Base-by-base conservation (phyloP, 1,140 invertebrate genomes). In the Varroa destructor region DNA sequence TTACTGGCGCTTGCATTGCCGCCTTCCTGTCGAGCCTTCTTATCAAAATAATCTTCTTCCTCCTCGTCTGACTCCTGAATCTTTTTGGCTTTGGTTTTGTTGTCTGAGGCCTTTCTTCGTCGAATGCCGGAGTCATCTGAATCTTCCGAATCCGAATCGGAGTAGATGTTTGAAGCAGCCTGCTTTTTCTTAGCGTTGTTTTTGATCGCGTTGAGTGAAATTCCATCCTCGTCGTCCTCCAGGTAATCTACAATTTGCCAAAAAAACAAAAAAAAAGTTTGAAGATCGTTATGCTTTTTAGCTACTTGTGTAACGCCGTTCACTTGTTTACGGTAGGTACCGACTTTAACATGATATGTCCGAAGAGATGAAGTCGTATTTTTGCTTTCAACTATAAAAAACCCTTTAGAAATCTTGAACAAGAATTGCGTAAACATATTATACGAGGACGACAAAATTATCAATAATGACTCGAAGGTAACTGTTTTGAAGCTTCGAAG, bases 191-290 rank as follows among this genome's bases (percentile, higher is more conserved):
- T 97, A 79, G 91, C 94, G 78, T 91, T 88, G 80, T 91, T 95
- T 80, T 97, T 97, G 76, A 97, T 96, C 51, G 92, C 92, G 73
- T 89, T 86, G 1, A 97, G 80, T 6, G 92, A 95, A 76, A 96
- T 92, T 12, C 86, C 88, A 73, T 89, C 89, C 77, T 93, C 91
- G 76, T 93, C 90, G 72, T 93, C 91, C 10, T 89, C 91, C 71
- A 89, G 90, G 74, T 91, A 88, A 72, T 90, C 88, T 73, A 76
- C 64, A 58, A 73, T 43, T 72, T 79, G 84, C 79, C 74, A 85
- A 83, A 81, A 87, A 77, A 85, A 83, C 81, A 83, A 89, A 77
- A 79, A 82, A 70, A 79, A 81, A 25, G 78, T 78, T 86, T 73
- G 82, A 79, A 74, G 8, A 51, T 51, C 46, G 46, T 8, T 51